Evolutionary conservation across 1,140 invertebrate species (phyloP).

Genomic region (Goniozus legneri): DNA sequence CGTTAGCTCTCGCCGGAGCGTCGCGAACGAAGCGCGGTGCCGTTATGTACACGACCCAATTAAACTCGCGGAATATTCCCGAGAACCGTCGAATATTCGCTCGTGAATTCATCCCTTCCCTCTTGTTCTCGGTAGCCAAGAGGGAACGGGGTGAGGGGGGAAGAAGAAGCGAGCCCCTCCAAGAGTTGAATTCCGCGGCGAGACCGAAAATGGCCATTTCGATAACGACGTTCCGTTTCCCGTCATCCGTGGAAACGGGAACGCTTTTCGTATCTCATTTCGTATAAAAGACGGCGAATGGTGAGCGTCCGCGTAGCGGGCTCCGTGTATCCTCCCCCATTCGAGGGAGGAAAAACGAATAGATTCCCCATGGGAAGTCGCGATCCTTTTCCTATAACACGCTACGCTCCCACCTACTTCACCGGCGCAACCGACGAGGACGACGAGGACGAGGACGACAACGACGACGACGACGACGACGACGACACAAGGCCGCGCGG

Average conservation of each 20-base stretch:
- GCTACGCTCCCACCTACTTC: no score
- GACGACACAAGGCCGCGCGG: conserved; percentile 33
- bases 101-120: no score
- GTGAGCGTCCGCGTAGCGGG: not conserved
- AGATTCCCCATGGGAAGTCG: conserved; percentile 47
- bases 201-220: conserved; percentile 14
- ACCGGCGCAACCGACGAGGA: no score
- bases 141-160: no score
- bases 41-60: no score
- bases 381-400: conserved; percentile 29
- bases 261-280: not conserved
- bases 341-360: conserved; percentile 39
- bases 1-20: no score
- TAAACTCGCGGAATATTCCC: no score
- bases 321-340: conserved; percentile 6
- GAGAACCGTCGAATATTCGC: no score
- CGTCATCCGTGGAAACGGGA: conserved; percentile 4
- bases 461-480: no score
- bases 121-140: no score
- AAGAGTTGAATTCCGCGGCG: not conserved
- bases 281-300: not conserved
- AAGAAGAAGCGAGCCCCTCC: conserved; percentile 4
- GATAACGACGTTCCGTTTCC: conserved; percentile 18
- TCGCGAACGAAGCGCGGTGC: no score
- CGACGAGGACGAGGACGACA: no score